Evolutionary conservation across 2,888 invertebrate species (phyloP).

Genomic region (Entomobrya proxima): DNA sequence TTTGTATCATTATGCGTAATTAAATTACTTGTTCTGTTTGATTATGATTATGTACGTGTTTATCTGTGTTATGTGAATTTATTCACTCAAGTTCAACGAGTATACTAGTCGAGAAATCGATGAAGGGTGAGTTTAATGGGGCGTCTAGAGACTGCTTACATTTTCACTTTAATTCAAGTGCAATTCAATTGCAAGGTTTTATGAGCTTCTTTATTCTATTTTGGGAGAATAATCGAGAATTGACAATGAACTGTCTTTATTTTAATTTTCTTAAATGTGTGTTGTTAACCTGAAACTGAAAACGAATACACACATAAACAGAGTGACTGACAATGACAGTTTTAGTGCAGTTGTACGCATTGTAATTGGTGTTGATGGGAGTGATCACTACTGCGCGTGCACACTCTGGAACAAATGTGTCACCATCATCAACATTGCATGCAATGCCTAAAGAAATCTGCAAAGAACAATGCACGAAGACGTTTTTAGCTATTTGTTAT

Average conservation of each 20-base stretch:
- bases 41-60: too few relatives aligned
- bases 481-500: not conserved
- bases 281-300: constrained; percentile 22
- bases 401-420: constrained; percentile 46
- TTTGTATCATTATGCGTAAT: not conserved
- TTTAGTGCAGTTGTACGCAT: not conserved
- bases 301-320: not conserved
- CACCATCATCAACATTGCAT: constrained; percentile 1
- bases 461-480: not conserved
- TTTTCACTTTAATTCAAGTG: too few relatives aligned
- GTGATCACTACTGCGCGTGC: not conserved
- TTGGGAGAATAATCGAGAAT: too few relatives aligned
- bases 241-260: not conserved
- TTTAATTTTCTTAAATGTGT: not conserved
- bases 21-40: not conserved
- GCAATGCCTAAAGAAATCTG: not conserved
- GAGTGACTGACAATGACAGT: constrained; percentile 31
- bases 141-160: too few relatives aligned
- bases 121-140: too few relatives aligned
- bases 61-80: too few relatives aligned
- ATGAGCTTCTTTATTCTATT: too few relatives aligned
- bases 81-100: too few relatives aligned
- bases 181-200: too few relatives aligned
- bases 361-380: not conserved
- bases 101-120: too few relatives aligned